Percentiles rank a stretch among this genome's conserved stretches.
phyloP scores from a whole-genome alignment of 2,113 vertebrate genomes.

The Onychostoma macrolepis region DNA sequence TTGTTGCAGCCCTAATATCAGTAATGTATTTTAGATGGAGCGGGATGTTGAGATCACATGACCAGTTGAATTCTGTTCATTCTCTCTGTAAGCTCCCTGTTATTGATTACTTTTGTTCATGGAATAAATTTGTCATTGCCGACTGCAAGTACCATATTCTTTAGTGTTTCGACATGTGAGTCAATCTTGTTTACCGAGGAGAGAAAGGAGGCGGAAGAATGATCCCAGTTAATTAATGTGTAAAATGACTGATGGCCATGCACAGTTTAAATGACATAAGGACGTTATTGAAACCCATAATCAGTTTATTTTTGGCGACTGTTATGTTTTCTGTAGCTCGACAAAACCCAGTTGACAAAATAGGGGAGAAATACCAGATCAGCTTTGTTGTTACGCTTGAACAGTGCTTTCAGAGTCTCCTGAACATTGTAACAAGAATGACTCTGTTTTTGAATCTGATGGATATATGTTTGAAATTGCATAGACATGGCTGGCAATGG shows the following conservation, averaged over 20 bases:
- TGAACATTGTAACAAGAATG: background rate
- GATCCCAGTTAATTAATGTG: background rate
- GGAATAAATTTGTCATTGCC: background rate
- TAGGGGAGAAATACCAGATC: background rate
- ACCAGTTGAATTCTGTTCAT: background rate
- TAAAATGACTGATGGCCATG: background rate
- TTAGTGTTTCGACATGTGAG: background rate
- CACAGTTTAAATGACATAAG: background rate
- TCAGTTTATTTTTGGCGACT: background rate
- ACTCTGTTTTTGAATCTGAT: background rate
- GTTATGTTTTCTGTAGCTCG: background rate
- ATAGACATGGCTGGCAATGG: background rate
- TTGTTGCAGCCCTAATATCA: no score
- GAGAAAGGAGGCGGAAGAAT: background rate
- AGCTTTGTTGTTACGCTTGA: background rate
- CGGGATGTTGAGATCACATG: background rate
- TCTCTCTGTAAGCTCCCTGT: background rate
- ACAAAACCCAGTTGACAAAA: background rate
- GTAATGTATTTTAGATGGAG: background rate
- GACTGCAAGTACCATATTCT: slow-evolving; percentile 1
- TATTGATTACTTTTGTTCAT: background rate
- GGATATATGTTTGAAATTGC: background rate
- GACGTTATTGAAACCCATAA: background rate
- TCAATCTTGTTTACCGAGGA: background rate
- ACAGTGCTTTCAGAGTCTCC: background rate